Conservation (phyloP, 2,113 vertebrate genomes). For the Psophia crepitans region DNA sequence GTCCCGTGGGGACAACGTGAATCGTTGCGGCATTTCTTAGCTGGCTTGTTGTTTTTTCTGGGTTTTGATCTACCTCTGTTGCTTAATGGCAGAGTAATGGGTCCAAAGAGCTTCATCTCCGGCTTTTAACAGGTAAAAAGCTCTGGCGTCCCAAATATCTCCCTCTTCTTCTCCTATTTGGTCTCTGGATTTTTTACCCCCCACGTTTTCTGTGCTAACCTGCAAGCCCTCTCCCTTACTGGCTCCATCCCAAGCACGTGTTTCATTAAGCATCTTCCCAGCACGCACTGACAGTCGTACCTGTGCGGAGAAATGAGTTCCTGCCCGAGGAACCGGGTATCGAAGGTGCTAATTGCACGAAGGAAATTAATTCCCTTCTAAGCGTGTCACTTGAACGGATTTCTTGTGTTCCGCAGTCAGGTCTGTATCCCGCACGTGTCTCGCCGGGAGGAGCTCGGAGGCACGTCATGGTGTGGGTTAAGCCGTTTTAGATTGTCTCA, state of each 20-base stretch:
- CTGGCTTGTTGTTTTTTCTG: not conserved
- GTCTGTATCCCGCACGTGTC: not conserved
- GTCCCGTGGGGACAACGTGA: accelerated
- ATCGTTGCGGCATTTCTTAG: not conserved
- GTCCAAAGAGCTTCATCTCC: not conserved
- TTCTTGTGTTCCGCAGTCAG: not conserved
- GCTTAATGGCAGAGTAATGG: not conserved
- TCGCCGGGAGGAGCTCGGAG: not conserved
- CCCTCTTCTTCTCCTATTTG: not conserved
- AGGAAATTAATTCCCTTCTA: not conserved
- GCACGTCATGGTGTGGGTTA: accelerated
- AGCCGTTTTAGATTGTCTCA: not conserved
- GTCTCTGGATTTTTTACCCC: not conserved
- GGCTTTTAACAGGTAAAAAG: not conserved
- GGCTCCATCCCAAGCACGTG: not conserved
- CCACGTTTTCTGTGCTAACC: not conserved
- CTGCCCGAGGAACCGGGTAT: not conserved
- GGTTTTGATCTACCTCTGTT: not conserved
- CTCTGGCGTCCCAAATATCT: not conserved
- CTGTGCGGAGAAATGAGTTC: not conserved
- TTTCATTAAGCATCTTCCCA: not conserved
- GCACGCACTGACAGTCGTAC: not conserved
- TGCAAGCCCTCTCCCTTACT: not conserved
- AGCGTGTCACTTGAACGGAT: not conserved
- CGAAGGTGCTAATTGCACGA: not conserved